Conservation (phyloP, 1,140 invertebrate genomes). For the Vanessa tameamea region DNA sequence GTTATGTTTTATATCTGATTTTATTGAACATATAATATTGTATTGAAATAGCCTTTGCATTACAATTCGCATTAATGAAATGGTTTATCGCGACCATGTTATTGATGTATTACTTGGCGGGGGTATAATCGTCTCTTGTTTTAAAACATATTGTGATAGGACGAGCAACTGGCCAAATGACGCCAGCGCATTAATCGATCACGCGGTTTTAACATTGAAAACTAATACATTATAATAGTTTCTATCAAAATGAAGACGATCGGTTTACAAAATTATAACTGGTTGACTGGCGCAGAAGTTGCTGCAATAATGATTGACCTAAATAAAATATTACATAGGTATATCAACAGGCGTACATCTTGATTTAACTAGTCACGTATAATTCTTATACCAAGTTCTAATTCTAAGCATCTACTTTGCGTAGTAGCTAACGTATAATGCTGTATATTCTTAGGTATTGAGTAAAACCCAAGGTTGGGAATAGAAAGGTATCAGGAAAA, state of each 20-base stretch:
- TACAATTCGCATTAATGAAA: background rate
- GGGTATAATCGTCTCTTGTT: slow-evolving; percentile 17
- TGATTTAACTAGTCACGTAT: no score
- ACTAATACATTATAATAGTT: slow-evolving; percentile 7
- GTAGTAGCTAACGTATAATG: no score
- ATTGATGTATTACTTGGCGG: slow-evolving; percentile 18
- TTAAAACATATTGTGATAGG: slow-evolving; percentile 18
- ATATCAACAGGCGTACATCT: no score
- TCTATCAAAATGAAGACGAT: background rate
- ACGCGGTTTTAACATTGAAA: slow-evolving; percentile 21
- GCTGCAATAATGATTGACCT: no score
- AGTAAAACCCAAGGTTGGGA: no score
- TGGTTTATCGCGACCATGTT: slow-evolving; percentile 10
- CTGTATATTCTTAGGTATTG: no score
- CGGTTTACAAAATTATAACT: background rate
- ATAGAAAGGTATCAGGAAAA: no score
- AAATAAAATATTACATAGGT: no score
- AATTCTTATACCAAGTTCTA: no score
- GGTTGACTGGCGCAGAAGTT: no score
- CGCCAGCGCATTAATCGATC: slow-evolving; percentile 19
- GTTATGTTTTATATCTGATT: no score
- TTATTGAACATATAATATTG: background rate
- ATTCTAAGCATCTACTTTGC: no score
- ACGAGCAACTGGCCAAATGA: slow-evolving; percentile 22
- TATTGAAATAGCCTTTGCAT: slow-evolving; percentile 1